These are phyloP conservation scores for Hyles lineata DNA, from an alignment of 2,888 invertebrate species.

Conservation along the genomic window DNA sequence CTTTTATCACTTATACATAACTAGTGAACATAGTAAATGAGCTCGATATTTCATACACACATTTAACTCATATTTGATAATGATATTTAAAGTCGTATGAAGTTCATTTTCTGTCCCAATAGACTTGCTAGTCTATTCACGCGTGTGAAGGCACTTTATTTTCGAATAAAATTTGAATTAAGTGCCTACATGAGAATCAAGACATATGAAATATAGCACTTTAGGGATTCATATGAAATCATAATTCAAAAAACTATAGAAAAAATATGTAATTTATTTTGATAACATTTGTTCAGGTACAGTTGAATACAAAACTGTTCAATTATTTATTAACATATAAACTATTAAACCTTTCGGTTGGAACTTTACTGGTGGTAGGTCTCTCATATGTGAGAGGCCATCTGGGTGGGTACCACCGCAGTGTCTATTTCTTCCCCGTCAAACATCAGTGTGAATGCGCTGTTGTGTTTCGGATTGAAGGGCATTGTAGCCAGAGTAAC, in stretches of 20 bases:
- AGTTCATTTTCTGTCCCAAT: constrained; percentile 8
- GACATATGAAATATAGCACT: background rate
- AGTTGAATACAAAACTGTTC: too few relatives aligned
- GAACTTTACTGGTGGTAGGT: too few relatives aligned
- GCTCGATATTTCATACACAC: constrained; percentile 6
- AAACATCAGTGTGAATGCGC: too few relatives aligned
- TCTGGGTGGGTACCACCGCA: too few relatives aligned
- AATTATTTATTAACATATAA: too few relatives aligned
- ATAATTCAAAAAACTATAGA: background rate
- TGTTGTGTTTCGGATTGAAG: too few relatives aligned
- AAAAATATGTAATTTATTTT: too few relatives aligned
- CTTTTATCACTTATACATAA: background rate
- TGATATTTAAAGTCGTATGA: constrained; percentile 5
- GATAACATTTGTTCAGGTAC: too few relatives aligned
- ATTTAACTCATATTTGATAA: constrained; percentile 8
- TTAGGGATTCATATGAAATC: background rate
- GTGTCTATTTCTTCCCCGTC: too few relatives aligned
- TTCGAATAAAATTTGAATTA: constrained; percentile 8
- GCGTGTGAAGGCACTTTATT: background rate
- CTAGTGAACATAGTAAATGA: background rate
- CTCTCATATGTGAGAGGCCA: too few relatives aligned
- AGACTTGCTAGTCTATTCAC: background rate
- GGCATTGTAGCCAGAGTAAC: too few relatives aligned
- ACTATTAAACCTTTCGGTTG: too few relatives aligned
- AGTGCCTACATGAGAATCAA: background rate